These are phyloP conservation scores for Porites divaricata DNA, from an alignment of 92 coral and sea anemone species.

Conservation along the genomic window DNA sequence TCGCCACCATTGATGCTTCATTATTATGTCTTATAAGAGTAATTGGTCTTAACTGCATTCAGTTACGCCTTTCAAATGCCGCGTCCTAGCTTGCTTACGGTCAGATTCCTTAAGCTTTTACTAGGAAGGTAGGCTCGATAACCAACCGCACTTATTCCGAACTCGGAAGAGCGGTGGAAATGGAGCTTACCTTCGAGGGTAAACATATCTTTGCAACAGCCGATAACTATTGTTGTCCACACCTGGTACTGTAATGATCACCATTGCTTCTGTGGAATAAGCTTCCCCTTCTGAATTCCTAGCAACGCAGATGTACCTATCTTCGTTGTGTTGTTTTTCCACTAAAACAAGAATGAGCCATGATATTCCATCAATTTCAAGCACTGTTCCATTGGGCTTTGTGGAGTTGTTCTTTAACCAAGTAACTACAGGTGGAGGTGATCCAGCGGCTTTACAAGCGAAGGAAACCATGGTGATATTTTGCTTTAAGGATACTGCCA, in stretches of 20 bases:
- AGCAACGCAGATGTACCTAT: constrained; percentile 22
- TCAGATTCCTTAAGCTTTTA: no score
- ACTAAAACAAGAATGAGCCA: not conserved
- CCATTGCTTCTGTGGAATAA: constrained; percentile 25
- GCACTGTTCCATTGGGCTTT: constrained; percentile 4
- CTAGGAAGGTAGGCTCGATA: no score
- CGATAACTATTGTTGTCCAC: not conserved
- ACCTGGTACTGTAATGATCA: not conserved
- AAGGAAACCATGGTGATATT: constrained; percentile 5
- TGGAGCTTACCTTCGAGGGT: no score
- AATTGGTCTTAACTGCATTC: no score
- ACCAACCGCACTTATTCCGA: no score
- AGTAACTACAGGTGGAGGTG: constrained; percentile 36
- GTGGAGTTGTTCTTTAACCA: constrained; percentile 39
- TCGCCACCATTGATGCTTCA: no score
- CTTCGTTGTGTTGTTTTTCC: not conserved
- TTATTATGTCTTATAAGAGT: no score
- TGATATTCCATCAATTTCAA: constrained; percentile 14
- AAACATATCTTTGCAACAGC: not conserved
- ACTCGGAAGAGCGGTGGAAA: no score
- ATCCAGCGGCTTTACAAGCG: constrained; percentile 43
- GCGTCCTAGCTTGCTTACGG: no score
- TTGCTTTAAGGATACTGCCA: not conserved
- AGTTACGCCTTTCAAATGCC: no score
- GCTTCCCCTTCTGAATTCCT: constrained; percentile 10